Evolutionary conservation across 1,140 invertebrate species (phyloP).

Genomic region (Thrips palmi): DNA sequence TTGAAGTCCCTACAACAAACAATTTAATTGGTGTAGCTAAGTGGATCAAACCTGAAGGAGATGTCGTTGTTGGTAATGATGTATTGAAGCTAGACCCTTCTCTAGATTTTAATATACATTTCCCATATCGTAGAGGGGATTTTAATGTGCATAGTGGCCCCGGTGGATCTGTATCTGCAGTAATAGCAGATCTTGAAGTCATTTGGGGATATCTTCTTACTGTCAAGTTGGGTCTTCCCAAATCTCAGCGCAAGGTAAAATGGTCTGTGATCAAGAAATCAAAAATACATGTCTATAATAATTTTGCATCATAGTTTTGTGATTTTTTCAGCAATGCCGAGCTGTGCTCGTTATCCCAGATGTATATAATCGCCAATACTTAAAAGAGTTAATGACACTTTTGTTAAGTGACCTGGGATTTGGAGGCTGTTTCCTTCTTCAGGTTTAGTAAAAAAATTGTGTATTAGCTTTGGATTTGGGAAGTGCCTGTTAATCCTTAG

Average conservation of each 20-base stretch:
- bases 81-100: conserved; percentile 49
- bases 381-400: conserved; percentile 69
- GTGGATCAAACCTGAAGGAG: conserved; percentile 39
- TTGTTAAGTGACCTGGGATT: conserved; percentile 71
- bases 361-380: conserved; percentile 71
- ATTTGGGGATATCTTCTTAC: conserved; percentile 74
- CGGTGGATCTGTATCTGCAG: conserved; percentile 65
- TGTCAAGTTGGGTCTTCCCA: conserved; percentile 52
- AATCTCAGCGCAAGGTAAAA: conserved; percentile 39
- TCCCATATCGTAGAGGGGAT: conserved; percentile 71
- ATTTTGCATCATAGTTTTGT: conserved; percentile 7
- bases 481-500: conserved; percentile 1
- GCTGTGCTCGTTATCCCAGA: conserved; percentile 80
- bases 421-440: conserved; percentile 71
- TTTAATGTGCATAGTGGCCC: conserved; percentile 67
- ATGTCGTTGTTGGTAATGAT: conserved; percentile 46
- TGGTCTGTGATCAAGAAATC: not conserved
- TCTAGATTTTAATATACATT: conserved; percentile 66
- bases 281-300: not conserved
- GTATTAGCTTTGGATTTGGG: conserved; percentile 8
- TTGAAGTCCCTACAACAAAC: no score
- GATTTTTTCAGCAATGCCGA: conserved; percentile 43
- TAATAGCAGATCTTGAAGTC: conserved; percentile 64
- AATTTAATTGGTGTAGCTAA: conserved; percentile 30
- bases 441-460: conserved; percentile 44